A percentile compares a stretch with the other conserved stretches of the same genome.
These are phyloP conservation scores for Lichenostomus cassidix DNA, from an alignment of 2,113 vertebrate genomes.

Conservation along the genomic window DNA sequence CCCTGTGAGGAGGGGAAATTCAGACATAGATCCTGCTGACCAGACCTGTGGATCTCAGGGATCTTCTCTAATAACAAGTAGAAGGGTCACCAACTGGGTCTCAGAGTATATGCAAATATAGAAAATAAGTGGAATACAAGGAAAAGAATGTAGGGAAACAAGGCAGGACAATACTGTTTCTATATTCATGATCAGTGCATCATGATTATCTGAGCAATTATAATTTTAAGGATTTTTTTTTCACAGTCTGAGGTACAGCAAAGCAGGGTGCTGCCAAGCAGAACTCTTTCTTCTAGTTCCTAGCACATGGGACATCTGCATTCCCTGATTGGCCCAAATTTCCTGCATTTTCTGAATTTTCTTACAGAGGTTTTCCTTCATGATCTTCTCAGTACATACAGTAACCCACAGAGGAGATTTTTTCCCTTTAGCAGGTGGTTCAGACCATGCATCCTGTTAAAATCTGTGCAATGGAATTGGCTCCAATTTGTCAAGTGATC, in stretches of 20 bases:
- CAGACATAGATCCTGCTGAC: neutral
- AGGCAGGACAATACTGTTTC: neutral
- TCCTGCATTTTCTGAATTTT: neutral
- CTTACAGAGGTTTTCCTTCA: neutral
- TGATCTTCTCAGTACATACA: neutral
- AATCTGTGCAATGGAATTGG: neutral
- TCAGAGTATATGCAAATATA: neutral
- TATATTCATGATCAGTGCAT: neutral
- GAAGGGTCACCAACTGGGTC: neutral
- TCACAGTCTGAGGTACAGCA: neutral
- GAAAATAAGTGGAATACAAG: neutral
- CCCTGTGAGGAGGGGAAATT: neutral
- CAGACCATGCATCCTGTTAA: neutral
- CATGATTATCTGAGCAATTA: neutral
- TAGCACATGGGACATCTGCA: neutral
- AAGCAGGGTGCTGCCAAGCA: neutral
- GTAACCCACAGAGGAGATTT: neutral
- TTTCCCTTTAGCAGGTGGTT: neutral
- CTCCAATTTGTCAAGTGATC: neutral
- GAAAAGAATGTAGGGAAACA: neutral
- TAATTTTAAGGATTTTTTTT: neutral
- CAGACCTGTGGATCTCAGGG: neutral
- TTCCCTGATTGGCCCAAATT: neutral
- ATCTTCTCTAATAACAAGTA: neutral
- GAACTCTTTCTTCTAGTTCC: neutral